phyloP scores from a whole-genome alignment of 2,888 invertebrate genomes.

The Ormyrus nitidulus region DNA sequence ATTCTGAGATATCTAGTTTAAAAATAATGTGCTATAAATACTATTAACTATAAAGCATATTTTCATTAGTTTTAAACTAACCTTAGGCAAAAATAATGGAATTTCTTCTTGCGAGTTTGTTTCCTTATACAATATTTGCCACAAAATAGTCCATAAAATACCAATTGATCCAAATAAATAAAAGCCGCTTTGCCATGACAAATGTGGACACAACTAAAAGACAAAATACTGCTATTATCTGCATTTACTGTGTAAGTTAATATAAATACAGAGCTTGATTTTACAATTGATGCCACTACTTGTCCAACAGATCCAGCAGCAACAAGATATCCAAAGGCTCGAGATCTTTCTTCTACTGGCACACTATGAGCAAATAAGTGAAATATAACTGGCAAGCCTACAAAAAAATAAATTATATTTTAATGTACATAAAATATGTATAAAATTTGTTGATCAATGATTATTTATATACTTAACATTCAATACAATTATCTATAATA shows the following conservation, averaged over 20 bases:
- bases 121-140: constrained; percentile 81
- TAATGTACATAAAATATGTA: not conserved
- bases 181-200: constrained; percentile 83
- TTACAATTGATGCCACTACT: constrained; percentile 83
- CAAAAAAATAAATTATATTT: constrained; percentile 59
- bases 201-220: constrained; percentile 81
- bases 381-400: constrained; percentile 85
- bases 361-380: constrained; percentile 85
- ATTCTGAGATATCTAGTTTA: constrained; percentile 76
- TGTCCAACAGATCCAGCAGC: constrained; percentile 86
- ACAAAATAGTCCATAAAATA: constrained; percentile 81
- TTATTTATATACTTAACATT: not conserved
- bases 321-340: constrained; percentile 85
- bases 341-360: constrained; percentile 83
- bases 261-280: constrained; percentile 59
- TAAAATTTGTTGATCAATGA: not conserved
- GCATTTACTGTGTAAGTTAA: not conserved
- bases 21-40: constrained; percentile 50
- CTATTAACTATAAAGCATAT: constrained; percentile 41
- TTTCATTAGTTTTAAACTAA: constrained; percentile 61
- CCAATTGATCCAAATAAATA: constrained; percentile 83
- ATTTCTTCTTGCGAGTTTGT: constrained; percentile 77
- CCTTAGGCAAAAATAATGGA: constrained; percentile 79
- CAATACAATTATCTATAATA: not conserved
- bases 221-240: constrained; percentile 35